phyloP scores from a whole-genome alignment of 2,797 vertebrate species.

The Paramormyrops hopkinsi region DNA sequence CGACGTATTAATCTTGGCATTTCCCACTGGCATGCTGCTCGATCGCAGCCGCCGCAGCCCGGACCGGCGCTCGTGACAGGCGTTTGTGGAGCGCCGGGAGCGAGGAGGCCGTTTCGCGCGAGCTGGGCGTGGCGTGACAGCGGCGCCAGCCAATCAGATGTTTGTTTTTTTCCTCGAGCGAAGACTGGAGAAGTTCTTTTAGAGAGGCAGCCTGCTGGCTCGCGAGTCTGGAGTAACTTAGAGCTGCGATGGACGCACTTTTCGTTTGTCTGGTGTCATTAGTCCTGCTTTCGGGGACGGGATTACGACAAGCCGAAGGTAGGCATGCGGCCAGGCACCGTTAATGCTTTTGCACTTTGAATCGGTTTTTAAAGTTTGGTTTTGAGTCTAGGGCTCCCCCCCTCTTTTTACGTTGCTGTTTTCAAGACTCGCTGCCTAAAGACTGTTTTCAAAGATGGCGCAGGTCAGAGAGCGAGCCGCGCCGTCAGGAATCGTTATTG shows the following conservation, averaged over 20 bases:
- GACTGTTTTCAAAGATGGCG: constrained; percentile 45
- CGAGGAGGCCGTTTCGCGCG: neutral
- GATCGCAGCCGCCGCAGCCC: neutral
- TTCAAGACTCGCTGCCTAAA: constrained; percentile 23
- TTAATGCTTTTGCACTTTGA: neutral
- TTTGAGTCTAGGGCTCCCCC: neutral
- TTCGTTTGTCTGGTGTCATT: neutral
- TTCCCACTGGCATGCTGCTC: neutral
- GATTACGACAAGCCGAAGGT: constrained; percentile 18
- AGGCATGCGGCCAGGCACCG: neutral
- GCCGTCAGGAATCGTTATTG: constrained; percentile 33
- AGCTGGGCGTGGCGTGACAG: constrained; percentile 9
- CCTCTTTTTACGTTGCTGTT: neutral
- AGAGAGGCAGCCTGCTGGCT: constrained; percentile 29
- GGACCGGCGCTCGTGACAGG: neutral
- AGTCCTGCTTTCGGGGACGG: constrained; percentile 25
- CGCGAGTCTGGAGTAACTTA: constrained; percentile 24
- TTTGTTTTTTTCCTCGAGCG: constrained; percentile 20
- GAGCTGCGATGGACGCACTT: constrained; percentile 21
- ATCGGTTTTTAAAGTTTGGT: neutral
- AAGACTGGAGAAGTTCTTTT: constrained; percentile 37
- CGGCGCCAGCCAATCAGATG: constrained; percentile 32
- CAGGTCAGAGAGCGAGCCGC: constrained; percentile 33
- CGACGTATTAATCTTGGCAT: neutral
- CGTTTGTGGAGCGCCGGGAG: neutral